Conservation (phyloP, 2,797 vertebrate species). For the Diplodus puntazzo region DNA sequence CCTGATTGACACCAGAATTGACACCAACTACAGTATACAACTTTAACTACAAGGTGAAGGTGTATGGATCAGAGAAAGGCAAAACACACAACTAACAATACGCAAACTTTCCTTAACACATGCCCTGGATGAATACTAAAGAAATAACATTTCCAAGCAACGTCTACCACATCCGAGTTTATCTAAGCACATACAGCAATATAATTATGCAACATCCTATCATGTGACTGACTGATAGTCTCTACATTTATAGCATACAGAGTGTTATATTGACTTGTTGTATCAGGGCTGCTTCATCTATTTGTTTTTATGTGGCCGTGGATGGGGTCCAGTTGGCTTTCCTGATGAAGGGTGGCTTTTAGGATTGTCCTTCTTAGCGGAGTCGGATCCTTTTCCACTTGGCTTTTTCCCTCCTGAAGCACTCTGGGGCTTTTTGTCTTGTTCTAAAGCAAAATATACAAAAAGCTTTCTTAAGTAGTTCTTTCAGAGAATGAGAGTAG, state of each 20-base stretch:
- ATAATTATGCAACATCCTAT: background rate
- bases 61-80: no score
- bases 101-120: no score
- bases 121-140: no score
- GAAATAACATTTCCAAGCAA: no score
- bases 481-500: rapidly evolving
- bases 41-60: no score
- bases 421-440: slow-evolving; percentile 4
- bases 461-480: background rate
- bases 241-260: background rate
- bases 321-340: slow-evolving; percentile 1
- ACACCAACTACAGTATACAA: no score
- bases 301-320: background rate
- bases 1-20: no score
- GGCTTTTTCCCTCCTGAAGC: slow-evolving; percentile 23
- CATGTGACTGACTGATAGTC: background rate
- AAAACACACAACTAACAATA: no score
- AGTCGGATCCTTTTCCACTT: background rate
- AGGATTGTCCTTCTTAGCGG: slow-evolving; percentile 31
- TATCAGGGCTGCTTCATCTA: background rate
- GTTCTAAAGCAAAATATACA: slow-evolving; percentile 20
- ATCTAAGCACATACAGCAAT: background rate
- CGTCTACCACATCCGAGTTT: background rate
- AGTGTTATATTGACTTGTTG: background rate
- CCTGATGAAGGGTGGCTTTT: slow-evolving; percentile 21